Percentiles rank a stretch among this genome's conserved stretches.
Conservation (phyloP, 2,888 invertebrate genomes). For the Pandemis corylana region DNA sequence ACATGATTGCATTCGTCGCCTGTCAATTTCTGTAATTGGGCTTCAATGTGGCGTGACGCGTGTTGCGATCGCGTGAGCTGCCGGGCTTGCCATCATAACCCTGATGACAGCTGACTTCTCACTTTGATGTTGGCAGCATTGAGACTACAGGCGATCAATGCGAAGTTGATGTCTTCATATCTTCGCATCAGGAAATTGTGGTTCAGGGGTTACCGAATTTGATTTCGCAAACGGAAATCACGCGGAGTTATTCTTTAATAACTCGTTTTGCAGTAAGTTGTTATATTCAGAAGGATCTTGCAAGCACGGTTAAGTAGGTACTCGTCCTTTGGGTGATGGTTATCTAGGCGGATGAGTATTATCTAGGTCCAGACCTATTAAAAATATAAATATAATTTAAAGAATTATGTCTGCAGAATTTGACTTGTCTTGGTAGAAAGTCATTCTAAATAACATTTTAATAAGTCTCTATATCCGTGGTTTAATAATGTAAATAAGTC, state of each 20-base stretch:
- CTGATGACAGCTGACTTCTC: slow-evolving; percentile 34
- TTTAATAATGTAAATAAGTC: not conserved
- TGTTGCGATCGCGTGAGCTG: slow-evolving; percentile 30
- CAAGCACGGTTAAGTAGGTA: not conserved
- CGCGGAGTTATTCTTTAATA: not conserved
- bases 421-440: too few species aligned
- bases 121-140: slow-evolving; percentile 20
- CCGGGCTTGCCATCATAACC: not conserved
- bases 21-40: slow-evolving; percentile 42
- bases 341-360: too few species aligned
- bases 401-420: too few species aligned
- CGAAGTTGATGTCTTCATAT: not conserved
- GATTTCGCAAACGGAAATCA: slow-evolving; percentile 3
- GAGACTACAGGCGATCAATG: slow-evolving; percentile 12
- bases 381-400: too few species aligned
- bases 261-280: not conserved
- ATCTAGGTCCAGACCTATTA: too few species aligned
- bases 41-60: slow-evolving; percentile 35
- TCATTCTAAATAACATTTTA: too few species aligned
- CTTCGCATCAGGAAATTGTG: slow-evolving; percentile 1
- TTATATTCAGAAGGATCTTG: not conserved
- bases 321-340: too few species aligned
- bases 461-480: too few species aligned
- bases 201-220: not conserved
- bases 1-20: slow-evolving; percentile 33